phyloP scores from a whole-genome alignment of 2,888 invertebrate species.

The Aleiodes leptofemur region DNA sequence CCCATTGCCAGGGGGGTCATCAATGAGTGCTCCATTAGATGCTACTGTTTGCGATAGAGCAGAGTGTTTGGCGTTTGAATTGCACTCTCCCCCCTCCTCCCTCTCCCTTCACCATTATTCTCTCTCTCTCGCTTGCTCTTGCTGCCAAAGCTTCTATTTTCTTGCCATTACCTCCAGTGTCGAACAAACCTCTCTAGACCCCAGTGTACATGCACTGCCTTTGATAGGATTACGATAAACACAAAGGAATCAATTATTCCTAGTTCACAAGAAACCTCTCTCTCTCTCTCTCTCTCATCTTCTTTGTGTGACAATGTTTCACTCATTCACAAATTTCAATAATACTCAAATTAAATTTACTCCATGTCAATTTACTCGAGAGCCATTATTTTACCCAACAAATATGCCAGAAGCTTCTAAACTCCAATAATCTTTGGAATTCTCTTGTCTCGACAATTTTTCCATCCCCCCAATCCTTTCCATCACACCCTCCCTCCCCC shows the following conservation, averaged over 20 bases:
- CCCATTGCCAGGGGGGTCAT: slow-evolving; percentile 46
- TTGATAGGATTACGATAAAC: neutral
- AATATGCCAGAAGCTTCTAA: slow-evolving; percentile 6
- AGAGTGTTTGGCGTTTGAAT: slow-evolving; percentile 36
- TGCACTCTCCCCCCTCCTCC: slow-evolving; percentile 15
- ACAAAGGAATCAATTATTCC: slow-evolving; percentile 20
- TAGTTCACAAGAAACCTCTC: too few relatives aligned
- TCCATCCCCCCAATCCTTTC: slow-evolving; percentile 16
- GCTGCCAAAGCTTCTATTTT: slow-evolving; percentile 32
- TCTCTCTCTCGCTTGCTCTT: slow-evolving; percentile 35
- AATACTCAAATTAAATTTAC: slow-evolving; percentile 1
- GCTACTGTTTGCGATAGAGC: slow-evolving; percentile 61
- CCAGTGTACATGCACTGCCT: slow-evolving; percentile 32
- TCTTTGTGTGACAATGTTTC: neutral
- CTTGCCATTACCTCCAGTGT: neutral
- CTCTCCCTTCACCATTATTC: slow-evolving; percentile 20
- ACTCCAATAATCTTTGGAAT: slow-evolving; percentile 43
- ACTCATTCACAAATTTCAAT: neutral
- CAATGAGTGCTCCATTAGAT: slow-evolving; percentile 66
- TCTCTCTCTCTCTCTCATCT: too few relatives aligned
- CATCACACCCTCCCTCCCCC: slow-evolving; percentile 2
- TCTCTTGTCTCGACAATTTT: slow-evolving; percentile 36
- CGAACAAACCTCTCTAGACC: slow-evolving; percentile 14
- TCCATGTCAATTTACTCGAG: slow-evolving; percentile 20
- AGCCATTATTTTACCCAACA: slow-evolving; percentile 23